Evolutionary conservation across 2,888 invertebrate genomes (phyloP).

Genomic region (Drymonia ruficornis): DNA sequence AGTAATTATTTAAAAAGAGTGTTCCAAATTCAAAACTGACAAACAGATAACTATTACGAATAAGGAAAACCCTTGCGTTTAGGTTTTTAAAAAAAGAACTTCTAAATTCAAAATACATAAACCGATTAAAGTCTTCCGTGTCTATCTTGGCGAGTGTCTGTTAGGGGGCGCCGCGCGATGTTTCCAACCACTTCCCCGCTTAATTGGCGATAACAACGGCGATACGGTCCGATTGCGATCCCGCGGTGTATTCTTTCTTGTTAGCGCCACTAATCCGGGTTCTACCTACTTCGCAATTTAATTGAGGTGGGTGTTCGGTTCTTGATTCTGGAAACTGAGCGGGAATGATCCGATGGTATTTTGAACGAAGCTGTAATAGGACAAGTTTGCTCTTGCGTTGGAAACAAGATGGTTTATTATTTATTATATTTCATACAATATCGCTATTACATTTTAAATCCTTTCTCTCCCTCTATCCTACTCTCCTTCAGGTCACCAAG

Average conservation of each 20-base stretch:
- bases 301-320: background rate
- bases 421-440: no score
- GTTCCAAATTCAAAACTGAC: background rate
- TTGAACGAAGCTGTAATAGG: no score
- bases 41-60: background rate
- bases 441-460: no score
- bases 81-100: no score
- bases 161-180: constrained; percentile 21
- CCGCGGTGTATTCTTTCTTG: constrained; percentile 46
- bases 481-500: no score
- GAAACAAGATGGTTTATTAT: no score
- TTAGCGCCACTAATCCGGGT: constrained; percentile 38
- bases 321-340: background rate
- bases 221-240: constrained; percentile 49
- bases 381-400: no score
- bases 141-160: constrained; percentile 23
- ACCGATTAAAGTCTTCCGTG: constrained; percentile 4
- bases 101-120: background rate
- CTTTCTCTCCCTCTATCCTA: no score
- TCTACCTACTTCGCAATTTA: constrained; percentile 3
- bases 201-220: constrained; percentile 58
- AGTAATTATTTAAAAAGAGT: background rate
- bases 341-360: background rate
- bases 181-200: constrained; percentile 36
- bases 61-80: background rate